Conservation (phyloP, 37 sponge, comb jelly and placozoan species). For the Ephydatia muelleri region DNA sequence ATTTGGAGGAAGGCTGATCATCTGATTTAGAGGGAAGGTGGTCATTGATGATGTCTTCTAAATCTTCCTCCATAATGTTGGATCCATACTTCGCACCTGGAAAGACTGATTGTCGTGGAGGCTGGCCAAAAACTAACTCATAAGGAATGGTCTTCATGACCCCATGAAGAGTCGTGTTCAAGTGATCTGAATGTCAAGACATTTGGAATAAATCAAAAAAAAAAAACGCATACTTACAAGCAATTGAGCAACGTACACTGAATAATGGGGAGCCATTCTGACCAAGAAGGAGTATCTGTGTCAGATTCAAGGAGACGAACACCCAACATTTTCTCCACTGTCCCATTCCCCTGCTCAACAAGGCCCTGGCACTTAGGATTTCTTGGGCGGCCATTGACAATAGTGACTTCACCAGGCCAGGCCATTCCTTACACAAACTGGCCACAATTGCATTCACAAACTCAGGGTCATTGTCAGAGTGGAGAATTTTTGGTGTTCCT, state of each 20-base stretch:
- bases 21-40: neutral
- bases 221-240: neutral
- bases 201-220: neutral
- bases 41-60: slow-evolving; percentile 26
- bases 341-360: slow-evolving; percentile 41
- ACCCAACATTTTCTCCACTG: slow-evolving; percentile 38
- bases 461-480: slow-evolving; percentile 24
- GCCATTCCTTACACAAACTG: slow-evolving; percentile 14
- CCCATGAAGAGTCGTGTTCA: slow-evolving; percentile 45
- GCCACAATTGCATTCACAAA: slow-evolving; percentile 22
- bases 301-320: slow-evolving; percentile 27
- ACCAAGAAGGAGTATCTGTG: slow-evolving; percentile 7
- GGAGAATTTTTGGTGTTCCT: slow-evolving; percentile 25
- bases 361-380: slow-evolving; percentile 27
- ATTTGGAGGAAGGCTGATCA: too few relatives aligned
- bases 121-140: slow-evolving; percentile 61
- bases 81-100: slow-evolving; percentile 11
- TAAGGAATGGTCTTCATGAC: slow-evolving; percentile 41
- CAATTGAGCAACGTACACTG: slow-evolving; percentile 20
- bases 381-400: slow-evolving; percentile 48
- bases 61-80: slow-evolving; percentile 41
- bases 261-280: slow-evolving; percentile 19
- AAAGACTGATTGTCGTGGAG: slow-evolving; percentile 34
- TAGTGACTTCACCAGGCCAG: slow-evolving; percentile 35
- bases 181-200: slow-evolving; percentile 13